Evolutionary conservation across 2,113 vertebrate genomes (phyloP), one percentile per base, ranked within the genome.

Genomic region (Aleadryas rufinucha): DNA sequence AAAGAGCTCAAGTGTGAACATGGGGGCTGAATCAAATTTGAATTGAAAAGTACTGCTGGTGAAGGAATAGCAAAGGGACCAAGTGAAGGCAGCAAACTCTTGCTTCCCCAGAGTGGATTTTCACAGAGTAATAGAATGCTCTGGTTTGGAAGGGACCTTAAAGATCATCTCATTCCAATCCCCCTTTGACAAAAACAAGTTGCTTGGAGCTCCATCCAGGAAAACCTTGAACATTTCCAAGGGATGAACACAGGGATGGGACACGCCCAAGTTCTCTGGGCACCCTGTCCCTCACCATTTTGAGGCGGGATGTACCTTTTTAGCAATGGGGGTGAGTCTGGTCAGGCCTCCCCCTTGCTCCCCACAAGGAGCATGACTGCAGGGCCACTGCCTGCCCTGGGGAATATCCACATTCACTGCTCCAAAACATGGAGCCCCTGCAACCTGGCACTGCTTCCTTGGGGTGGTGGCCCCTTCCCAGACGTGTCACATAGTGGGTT

Each of bases 311-410:
- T 52, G 23, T 26, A 16, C 6, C 9, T 41, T 72, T 84, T 37
- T 22, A 70, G 26, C 33, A 69, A 2, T 3, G 1, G 1, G 2
- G 4, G 10, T 39, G 27, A 49, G 28, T 21, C 5, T 41, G 39
- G 20, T 41, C 28, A 56, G 49, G 44, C 16, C 2, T 56, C 7
- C 11, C 35, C 44, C 37, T 44, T 37, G 24, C 6, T 10, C 27
- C 1, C 1, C 2, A 1, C 1, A 11, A 60, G 19, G 16, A 66
- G 9, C 9, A 16, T 0, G 1, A 7, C 33, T 53, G 59, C 22
- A 76, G 4, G 4, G 14, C 35, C 4, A 7, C 59, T 65, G 49
- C 44, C 30, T 31, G 60, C 37, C 37, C 57, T 3, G 2, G 26
- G 23, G 27, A 11, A 66, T 16, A 39, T 53, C 50, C 26, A 31